Base-by-base conservation (phyloP, 2,113 vertebrate species). In the Rhagologus leucostigma region DNA sequence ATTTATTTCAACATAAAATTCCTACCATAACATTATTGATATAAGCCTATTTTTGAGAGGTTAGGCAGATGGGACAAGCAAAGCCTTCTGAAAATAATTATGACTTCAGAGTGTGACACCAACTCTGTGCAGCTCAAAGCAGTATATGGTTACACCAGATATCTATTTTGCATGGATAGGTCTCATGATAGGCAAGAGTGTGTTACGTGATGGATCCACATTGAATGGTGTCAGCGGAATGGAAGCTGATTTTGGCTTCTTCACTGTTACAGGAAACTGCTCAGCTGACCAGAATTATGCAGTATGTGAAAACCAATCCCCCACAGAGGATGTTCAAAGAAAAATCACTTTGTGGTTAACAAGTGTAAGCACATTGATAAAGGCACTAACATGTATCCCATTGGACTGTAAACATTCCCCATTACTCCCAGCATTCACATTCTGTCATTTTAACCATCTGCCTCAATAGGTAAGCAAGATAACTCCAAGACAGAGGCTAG, bases 51-150 rank as follows among this genome's bases (percentile, higher is more conserved):
- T 90, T 95, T 93, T 90, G 69, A 92, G 42, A 67, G 21, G 26
- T 53, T 74, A 92, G 29, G 60, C 68, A 93, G 60, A 73, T 0
- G 3, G 49, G 60, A 71, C 52, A 84, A 90, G 86, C 49, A 93
- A 94, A 84, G 46, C n/a, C 21, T 81, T 82, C 93, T 93, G 83
- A 90, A 97, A 96, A 96, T 95, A 97, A 92, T 84, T 79, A 84
- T 95, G 88, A 97, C 90, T 90, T 96, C 95, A 93, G 74, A 67
- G 47, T 57, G 41, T 92, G 64, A 81, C 73, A 89, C 11, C 56
- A 81, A 44, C 26, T 92, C 76, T 64, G 49, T 2, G 3, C 80
- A 93, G 88, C 73, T 93, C 85, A 67, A 56, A 44, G 41, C 5
- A 6, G 76, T 84, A 56, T 89, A 94, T 37, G 21, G 64, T 96